phyloP scores from a whole-genome alignment of 1,140 invertebrate species.

The Augochlora pura region DNA sequence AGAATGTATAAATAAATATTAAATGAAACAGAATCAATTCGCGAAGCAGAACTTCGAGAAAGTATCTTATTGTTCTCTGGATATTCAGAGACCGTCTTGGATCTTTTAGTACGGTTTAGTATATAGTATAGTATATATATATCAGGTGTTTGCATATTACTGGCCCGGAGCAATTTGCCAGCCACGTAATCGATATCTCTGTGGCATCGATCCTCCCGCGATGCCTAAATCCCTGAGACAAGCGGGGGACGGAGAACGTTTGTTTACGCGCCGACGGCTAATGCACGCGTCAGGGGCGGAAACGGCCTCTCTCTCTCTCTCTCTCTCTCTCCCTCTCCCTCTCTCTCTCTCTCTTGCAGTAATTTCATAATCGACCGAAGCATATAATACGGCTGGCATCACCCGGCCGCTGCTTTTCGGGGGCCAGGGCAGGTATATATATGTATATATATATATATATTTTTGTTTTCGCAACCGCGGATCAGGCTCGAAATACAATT shows the following conservation, averaged over 20 bases:
- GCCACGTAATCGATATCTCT: constrained; percentile 56
- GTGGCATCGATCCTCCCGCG: constrained; percentile 4
- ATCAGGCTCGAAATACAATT: not conserved
- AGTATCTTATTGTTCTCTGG: too few species aligned
- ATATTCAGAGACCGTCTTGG: too few species aligned
- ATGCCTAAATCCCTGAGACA: too few species aligned
- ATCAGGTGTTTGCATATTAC: constrained; percentile 62
- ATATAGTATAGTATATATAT: constrained; percentile 53
- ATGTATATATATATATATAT: too few species aligned
- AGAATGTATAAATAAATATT: too few species aligned
- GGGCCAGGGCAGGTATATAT: too few species aligned
- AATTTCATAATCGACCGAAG: constrained; percentile 23
- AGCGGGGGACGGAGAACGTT: not conserved
- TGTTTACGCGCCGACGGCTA: constrained; percentile 9
- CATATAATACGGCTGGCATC: not conserved
- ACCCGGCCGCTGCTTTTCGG: not conserved
- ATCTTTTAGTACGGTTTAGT: constrained; percentile 26
- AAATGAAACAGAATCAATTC: too few species aligned
- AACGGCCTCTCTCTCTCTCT: too few species aligned
- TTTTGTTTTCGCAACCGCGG: not conserved
- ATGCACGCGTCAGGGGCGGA: not conserved
- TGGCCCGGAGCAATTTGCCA: constrained; percentile 52
- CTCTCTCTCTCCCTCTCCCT: too few species aligned
- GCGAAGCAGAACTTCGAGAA: too few species aligned
- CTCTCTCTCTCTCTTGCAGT: too few species aligned